These are phyloP conservation scores for Orthonyx spaldingii DNA, from an alignment of 2,113 vertebrate species.

Conservation along the genomic window DNA sequence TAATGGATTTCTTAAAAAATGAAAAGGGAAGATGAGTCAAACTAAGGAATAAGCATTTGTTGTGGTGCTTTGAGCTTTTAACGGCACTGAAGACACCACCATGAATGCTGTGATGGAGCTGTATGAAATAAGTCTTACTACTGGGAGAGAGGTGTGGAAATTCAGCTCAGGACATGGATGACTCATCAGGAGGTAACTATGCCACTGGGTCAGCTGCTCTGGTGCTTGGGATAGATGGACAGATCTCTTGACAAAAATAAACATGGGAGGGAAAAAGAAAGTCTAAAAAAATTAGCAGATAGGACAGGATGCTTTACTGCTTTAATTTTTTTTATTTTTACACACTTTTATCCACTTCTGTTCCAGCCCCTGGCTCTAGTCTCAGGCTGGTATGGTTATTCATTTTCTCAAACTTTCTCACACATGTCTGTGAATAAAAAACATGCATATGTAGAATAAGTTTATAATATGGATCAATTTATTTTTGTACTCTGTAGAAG, in stretches of 20 bases:
- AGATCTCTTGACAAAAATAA: neutral
- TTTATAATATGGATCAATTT: constrained; percentile 56
- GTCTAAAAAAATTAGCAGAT: neutral
- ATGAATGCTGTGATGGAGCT: neutral
- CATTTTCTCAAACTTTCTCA: constrained; percentile 51
- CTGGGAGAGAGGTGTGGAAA: neutral
- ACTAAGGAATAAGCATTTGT: neutral
- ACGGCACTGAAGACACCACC: fast-evolving
- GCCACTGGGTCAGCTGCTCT: neutral
- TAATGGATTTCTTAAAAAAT: neutral
- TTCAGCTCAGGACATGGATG: neutral
- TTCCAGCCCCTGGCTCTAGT: neutral
- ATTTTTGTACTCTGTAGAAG: constrained; percentile 46
- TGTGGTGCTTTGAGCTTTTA: neutral
- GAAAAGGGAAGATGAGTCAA: neutral
- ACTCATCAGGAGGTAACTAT: neutral
- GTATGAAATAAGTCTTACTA: neutral
- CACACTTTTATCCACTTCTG: neutral
- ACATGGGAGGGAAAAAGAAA: neutral
- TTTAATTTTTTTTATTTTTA: neutral
- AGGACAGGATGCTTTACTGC: neutral
- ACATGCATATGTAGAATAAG: constrained; percentile 52
- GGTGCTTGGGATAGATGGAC: neutral
- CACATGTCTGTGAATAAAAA: constrained; percentile 29
- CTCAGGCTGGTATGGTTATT: neutral